Conservation (phyloP, 1,140 invertebrate genomes). For the Monomorium pharaonis region DNA sequence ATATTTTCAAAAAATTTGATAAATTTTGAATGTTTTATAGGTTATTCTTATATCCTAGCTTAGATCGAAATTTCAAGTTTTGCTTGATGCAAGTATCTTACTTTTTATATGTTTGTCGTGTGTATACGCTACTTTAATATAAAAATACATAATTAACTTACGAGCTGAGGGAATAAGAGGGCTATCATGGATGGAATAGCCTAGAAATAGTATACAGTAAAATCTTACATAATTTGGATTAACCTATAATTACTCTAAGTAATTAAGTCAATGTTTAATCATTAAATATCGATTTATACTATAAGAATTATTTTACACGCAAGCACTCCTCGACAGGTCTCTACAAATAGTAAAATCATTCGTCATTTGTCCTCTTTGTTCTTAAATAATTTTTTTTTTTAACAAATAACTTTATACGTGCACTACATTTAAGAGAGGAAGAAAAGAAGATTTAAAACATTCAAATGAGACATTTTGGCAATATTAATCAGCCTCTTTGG, state of each 20-base stretch:
- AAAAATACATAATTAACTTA: slow-evolving; percentile 86
- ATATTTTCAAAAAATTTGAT: slow-evolving; percentile 83
- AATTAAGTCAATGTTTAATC: slow-evolving; percentile 75
- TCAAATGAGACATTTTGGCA: slow-evolving; percentile 82
- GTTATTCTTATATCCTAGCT: slow-evolving; percentile 79
- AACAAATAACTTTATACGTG: slow-evolving; percentile 74
- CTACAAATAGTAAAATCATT: slow-evolving; percentile 63
- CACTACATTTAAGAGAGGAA: slow-evolving; percentile 30
- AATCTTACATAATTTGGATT: slow-evolving; percentile 81
- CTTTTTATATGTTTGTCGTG: slow-evolving; percentile 68
- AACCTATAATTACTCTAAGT: slow-evolving; percentile 74
- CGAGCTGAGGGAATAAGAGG: slow-evolving; percentile 83
- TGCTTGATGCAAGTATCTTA: slow-evolving; percentile 67
- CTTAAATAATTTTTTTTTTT: slow-evolving; percentile 52
- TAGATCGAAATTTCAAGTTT: slow-evolving; percentile 80
- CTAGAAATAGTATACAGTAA: slow-evolving; percentile 84
- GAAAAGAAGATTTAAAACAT: slow-evolving; percentile 70
- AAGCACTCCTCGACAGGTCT: slow-evolving; percentile 74
- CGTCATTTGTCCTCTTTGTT: slow-evolving; percentile 59
- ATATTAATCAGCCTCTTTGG: slow-evolving; percentile 85
- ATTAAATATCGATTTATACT: slow-evolving; percentile 77
- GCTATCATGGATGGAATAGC: slow-evolving; percentile 81
- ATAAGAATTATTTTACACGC: slow-evolving; percentile 79
- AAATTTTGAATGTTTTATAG: slow-evolving; percentile 80
- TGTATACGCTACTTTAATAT: slow-evolving; percentile 85